Percentiles rank a stretch among this genome's conserved stretches.
These are phyloP conservation scores for Probosciger aterrimus DNA, from an alignment of 2,113 vertebrate genomes.

Conservation along the genomic window DNA sequence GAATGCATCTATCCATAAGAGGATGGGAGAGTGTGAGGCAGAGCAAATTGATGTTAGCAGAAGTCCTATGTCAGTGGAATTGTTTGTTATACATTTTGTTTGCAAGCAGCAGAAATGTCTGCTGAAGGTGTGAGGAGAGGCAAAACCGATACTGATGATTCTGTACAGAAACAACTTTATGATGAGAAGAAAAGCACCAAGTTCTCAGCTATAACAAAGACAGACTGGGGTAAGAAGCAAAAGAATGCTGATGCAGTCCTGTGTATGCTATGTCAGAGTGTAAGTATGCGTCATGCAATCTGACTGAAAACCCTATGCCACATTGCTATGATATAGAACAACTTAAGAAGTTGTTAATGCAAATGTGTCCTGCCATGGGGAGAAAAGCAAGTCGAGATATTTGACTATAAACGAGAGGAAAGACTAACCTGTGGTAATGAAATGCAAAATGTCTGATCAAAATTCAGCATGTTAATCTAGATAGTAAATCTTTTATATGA, in stretches of 20 bases:
- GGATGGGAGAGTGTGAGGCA: not conserved
- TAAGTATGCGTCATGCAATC: not conserved
- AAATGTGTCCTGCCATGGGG: constrained; percentile 21
- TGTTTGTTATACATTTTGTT: not conserved
- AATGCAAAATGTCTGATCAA: constrained; percentile 55
- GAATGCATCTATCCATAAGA: accelerated
- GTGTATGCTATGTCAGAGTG: not conserved
- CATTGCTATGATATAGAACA: not conserved
- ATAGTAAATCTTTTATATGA: constrained; percentile 52
- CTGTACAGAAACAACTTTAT: not conserved
- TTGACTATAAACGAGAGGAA: constrained; percentile 12
- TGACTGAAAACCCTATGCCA: not conserved
- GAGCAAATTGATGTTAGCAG: not conserved
- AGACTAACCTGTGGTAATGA: constrained; percentile 43
- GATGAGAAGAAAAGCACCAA: not conserved
- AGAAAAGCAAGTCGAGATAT: constrained; percentile 38
- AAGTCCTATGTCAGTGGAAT: not conserved
- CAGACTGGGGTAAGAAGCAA: not conserved
- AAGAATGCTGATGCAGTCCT: not conserved
- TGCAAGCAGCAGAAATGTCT: not conserved
- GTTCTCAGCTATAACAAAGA: not conserved
- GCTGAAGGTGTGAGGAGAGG: not conserved
- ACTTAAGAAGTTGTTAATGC: constrained; percentile 30
- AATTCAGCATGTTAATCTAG: constrained; percentile 48
- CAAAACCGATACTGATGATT: not conserved